Evolutionary conservation across 2,797 vertebrate genomes (phyloP), one percentile per base, ranked within the genome.

Genomic region (Protosalanx chinensis): DNA sequence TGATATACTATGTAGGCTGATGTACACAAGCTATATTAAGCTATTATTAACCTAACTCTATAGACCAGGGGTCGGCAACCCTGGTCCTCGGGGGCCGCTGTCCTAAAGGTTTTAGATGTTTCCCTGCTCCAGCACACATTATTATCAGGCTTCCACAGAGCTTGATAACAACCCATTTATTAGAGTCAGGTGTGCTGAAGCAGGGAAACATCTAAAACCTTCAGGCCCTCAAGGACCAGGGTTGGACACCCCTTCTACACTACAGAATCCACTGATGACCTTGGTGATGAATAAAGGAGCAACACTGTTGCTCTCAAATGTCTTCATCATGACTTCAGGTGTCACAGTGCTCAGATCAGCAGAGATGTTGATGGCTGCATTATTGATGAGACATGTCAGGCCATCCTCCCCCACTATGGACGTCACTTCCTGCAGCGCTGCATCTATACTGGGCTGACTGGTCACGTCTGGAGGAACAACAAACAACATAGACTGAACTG

Each of bases 361-460:
- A 0, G 57, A 0, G 13, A 82, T 67, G 0, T 85, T 81, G 72
- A 91, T 86, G n/a, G 84, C 91, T 0, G 91, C 92, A 0, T 93
- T 93, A 83, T 93, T 93, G 62, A 93, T 90, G n/a, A 92, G 87
- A 73, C 88, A 91, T 80, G 85, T 91, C 33, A 93, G 80, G 0
- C 91, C 92, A 57, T 85, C 79, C 10, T 82, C 71, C 2, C 91
- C 90, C 57, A 91, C 82, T 0, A 92, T 85, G 33, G 87, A 84
- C 51, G 81, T 80, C 67, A 90, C 90, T 61, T 89, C 78, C 53
- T 89, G 75, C 1, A 82, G 82, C 0, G 87, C 88, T 33, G 85
- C 79, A 61, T 85, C 82, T 67, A 92, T 87, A 73, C 88, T 90
- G 75, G 16, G 75, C 65, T 90, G 85, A 18, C 81, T 88, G 3